These are phyloP conservation scores for Phalanger gymnotis DNA, from an alignment of 2,797 vertebrate genomes.

Conservation along the genomic window DNA sequence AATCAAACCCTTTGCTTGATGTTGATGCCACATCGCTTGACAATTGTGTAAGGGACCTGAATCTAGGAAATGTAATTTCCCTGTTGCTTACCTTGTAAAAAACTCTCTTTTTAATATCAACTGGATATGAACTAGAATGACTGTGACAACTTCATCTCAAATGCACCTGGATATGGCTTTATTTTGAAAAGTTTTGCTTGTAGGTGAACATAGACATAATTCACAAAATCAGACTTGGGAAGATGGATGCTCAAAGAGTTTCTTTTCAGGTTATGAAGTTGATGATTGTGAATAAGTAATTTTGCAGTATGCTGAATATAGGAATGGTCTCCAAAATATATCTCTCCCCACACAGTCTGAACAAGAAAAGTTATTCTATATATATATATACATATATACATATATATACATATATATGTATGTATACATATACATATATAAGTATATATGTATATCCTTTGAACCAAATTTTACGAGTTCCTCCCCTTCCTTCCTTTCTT, in stretches of 20 bases:
- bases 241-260: not conserved
- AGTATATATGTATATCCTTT: too few species aligned
- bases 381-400: too few species aligned
- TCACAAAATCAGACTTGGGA: not conserved
- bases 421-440: too few species aligned
- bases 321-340: slow-evolving; percentile 3
- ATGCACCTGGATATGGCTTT: slow-evolving; percentile 55
- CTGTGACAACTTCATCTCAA: slow-evolving; percentile 68
- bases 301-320: not conserved
- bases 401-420: too few species aligned
- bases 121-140: slow-evolving; percentile 67
- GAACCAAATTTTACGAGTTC: not conserved
- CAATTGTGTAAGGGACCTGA: slow-evolving; percentile 66
- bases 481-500: not conserved
- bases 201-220: slow-evolving; percentile 44
- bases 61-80: slow-evolving; percentile 75
- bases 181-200: slow-evolving; percentile 66
- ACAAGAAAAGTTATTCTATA: not conserved
- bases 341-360: not conserved
- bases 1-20: slow-evolving; percentile 64
- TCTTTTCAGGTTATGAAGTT: not conserved
- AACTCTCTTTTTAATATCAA: slow-evolving; percentile 74
- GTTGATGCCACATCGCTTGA: slow-evolving; percentile 57
- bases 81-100: slow-evolving; percentile 74
- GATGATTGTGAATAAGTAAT: slow-evolving; percentile 45